Conservation (phyloP, 2,888 invertebrate genomes). For the Mayetiola destructor region DNA sequence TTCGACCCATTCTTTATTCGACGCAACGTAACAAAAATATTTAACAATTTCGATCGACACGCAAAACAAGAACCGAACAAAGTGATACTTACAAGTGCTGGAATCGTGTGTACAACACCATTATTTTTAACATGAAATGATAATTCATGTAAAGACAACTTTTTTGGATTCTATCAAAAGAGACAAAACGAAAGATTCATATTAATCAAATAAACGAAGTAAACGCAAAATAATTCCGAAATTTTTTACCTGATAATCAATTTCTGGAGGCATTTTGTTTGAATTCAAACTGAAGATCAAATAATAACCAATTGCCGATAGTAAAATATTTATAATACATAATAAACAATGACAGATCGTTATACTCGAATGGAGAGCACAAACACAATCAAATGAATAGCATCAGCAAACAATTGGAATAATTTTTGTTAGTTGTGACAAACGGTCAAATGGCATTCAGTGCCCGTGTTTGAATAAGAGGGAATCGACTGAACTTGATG, state of each 20-base stretch:
- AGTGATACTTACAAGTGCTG: slow-evolving; percentile 46
- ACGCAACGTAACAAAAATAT: slow-evolving; percentile 11
- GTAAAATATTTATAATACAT: not conserved
- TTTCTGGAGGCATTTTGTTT: not conserved
- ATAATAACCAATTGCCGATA: not conserved
- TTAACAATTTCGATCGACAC: not conserved
- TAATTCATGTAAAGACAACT: slow-evolving; percentile 41
- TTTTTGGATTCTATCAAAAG: slow-evolving; percentile 40
- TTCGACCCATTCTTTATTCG: slow-evolving; percentile 38
- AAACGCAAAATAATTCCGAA: not conserved
- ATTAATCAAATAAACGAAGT: not conserved
- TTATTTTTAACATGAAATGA: slow-evolving; percentile 36
- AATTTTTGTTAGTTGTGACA: not conserved
- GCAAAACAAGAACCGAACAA: not conserved
- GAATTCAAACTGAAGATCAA: not conserved
- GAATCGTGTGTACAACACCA: slow-evolving; percentile 41
- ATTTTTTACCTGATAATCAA: slow-evolving; percentile 16
- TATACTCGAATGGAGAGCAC: too few species aligned
- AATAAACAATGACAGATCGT: too few species aligned
- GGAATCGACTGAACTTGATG: not conserved
- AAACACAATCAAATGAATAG: too few species aligned
- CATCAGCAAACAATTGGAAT: not conserved
- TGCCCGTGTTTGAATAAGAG: not conserved
- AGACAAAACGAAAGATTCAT: not conserved
- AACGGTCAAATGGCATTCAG: not conserved